Evolutionary conservation across 1,140 invertebrate genomes (phyloP).

Genomic region (Eriosoma lanigerum): DNA sequence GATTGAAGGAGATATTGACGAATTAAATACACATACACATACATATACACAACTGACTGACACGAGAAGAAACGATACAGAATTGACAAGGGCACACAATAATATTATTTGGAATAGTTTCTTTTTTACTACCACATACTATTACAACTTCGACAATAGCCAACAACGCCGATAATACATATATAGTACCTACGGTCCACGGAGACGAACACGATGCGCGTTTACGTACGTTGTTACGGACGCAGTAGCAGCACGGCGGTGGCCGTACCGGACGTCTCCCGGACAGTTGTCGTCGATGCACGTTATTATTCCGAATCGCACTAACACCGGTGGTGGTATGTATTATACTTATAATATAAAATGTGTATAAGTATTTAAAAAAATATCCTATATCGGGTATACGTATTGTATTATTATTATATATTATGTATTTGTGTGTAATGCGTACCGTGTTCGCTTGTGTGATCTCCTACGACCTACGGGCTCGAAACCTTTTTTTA

Average conservation of each 20-base stretch:
- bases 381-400: no score
- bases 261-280: constrained; percentile 3
- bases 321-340: background rate
- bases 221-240: background rate
- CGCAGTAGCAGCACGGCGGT: background rate
- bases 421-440: background rate
- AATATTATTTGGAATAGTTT: background rate
- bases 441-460: background rate
- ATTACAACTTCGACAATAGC: no score
- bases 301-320: constrained; percentile 7
- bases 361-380: no score
- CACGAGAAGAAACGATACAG: background rate
- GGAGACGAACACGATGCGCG: background rate
- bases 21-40: no score
- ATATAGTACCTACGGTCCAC: no score
- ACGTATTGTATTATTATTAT: background rate
- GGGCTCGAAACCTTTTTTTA: background rate
- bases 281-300: background rate
- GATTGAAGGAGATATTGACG: no score
- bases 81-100: background rate
- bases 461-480: background rate
- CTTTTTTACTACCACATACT: no score
- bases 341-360: no score
- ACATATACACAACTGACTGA: no score
- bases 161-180: background rate